phyloP scores from a whole-genome alignment of 2,888 invertebrate species.

The Phortica okadai region DNA sequence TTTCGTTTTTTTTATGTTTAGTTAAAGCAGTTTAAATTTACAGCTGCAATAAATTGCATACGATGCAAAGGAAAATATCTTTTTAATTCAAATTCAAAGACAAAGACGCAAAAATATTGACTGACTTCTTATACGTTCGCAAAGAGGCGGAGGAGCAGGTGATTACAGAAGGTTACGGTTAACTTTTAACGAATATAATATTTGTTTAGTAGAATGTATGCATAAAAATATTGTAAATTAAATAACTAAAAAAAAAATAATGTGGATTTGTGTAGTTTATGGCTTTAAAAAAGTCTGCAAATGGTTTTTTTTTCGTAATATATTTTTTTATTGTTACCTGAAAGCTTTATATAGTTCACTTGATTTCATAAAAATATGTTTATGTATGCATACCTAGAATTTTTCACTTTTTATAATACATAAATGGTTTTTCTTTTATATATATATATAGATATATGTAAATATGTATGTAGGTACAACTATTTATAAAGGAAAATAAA shows the following conservation, averaged over 20 bases:
- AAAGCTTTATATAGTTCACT: background rate
- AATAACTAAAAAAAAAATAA: background rate
- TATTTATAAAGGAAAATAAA: background rate
- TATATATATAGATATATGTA: background rate
- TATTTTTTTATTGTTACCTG: constrained; percentile 14
- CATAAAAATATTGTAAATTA: background rate
- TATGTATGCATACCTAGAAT: background rate
- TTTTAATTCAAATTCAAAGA: background rate
- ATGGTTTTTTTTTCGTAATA: no score
- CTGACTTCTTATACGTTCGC: constrained; percentile 18
- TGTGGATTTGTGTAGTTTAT: background rate
- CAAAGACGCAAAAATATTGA: constrained; percentile 11
- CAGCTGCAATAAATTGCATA: constrained; percentile 7
- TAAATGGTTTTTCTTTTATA: constrained; percentile 2
- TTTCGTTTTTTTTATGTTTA: background rate
- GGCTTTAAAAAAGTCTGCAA: no score
- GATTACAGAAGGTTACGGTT: no score
- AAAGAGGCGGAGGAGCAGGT: background rate
- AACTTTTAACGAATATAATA: no score
- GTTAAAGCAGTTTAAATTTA: constrained; percentile 8
- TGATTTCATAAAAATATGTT: background rate
- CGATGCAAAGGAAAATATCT: background rate
- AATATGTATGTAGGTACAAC: constrained; percentile 1
- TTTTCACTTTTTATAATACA: background rate
- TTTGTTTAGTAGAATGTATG: background rate